phyloP scores from a whole-genome alignment of 2,113 vertebrate genomes.

The Cephalophus harveyi region DNA sequence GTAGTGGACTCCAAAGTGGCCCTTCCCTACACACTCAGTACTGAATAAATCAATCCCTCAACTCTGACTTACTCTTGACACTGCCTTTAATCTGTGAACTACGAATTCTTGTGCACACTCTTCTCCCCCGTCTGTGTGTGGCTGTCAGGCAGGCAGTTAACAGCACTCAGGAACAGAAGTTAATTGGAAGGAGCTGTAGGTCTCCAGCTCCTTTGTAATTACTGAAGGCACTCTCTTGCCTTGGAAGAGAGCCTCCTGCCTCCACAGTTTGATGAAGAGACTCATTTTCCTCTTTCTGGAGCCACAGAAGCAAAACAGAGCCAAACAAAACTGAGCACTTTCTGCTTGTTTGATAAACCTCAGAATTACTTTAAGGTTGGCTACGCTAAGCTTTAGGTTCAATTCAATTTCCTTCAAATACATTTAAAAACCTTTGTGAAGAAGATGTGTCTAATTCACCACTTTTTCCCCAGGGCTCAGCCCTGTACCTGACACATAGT shows the following conservation, averaged over 20 bases:
- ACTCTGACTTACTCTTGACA: constrained; percentile 41
- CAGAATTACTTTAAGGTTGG: constrained; percentile 3
- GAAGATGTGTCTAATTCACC: background rate
- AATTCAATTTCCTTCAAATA: background rate
- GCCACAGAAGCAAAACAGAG: constrained; percentile 39
- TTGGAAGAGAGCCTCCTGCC: constrained; percentile 14
- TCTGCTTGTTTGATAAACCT: constrained; percentile 32
- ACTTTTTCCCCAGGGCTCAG: background rate
- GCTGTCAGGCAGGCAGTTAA: constrained; percentile 41
- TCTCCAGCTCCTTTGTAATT: constrained; percentile 31
- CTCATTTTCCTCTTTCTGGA: background rate
- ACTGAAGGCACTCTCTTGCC: background rate
- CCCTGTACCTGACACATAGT: background rate
- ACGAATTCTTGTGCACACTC: background rate
- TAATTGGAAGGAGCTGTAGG: constrained; percentile 53
- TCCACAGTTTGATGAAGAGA: constrained; percentile 33
- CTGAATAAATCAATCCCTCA: constrained; percentile 51
- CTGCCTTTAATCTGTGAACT: constrained; percentile 61
- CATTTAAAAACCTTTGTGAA: background rate
- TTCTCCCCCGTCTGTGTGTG: background rate
- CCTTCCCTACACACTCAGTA: background rate
- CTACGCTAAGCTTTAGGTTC: background rate
- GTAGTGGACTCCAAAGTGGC: background rate
- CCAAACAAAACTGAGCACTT: background rate
- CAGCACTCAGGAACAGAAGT: constrained; percentile 20